Conservation (phyloP, 2,797 vertebrate genomes). For the Tachyglossus aculeatus region DNA sequence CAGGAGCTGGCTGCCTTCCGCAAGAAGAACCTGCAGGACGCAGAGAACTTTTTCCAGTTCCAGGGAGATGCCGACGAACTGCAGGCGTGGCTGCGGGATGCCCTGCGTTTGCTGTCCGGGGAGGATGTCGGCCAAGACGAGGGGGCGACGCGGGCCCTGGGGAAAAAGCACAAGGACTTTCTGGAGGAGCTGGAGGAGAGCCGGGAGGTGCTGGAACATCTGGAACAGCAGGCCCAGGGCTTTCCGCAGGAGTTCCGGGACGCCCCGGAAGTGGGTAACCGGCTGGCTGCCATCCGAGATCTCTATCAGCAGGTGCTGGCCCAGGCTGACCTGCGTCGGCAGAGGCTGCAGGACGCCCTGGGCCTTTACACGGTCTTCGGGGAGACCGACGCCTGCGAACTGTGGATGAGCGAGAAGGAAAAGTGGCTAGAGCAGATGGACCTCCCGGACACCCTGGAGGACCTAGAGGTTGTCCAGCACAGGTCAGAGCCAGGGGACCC, state of each 20-base stretch:
- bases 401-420: constrained; percentile 97
- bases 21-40: constrained; percentile 86
- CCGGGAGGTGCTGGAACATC: constrained; percentile 78
- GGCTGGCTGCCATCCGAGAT: constrained; percentile 82
- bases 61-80: constrained; percentile 92
- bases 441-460: constrained; percentile 90
- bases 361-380: constrained; percentile 92
- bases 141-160: constrained; percentile 85
- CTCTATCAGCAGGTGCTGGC: constrained; percentile 85
- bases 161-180: constrained; percentile 86
- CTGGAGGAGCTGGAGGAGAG: constrained; percentile 83
- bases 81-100: constrained; percentile 85
- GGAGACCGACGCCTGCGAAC: constrained; percentile 91
- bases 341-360: constrained; percentile 87
- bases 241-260: constrained; percentile 88
- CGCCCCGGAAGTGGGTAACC: constrained; percentile 86
- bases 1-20: constrained; percentile 91
- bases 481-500: constrained; percentile 76
- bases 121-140: constrained; percentile 91
- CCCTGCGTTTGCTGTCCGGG: constrained; percentile 80
- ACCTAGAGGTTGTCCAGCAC: constrained; percentile 93
- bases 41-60: constrained; percentile 93
- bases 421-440: constrained; percentile 91
- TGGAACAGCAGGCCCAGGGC: constrained; percentile 82
- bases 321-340: constrained; percentile 84